Evolutionary conservation across 1,140 invertebrate genomes (phyloP).

Genomic region (Galleria mellonella): DNA sequence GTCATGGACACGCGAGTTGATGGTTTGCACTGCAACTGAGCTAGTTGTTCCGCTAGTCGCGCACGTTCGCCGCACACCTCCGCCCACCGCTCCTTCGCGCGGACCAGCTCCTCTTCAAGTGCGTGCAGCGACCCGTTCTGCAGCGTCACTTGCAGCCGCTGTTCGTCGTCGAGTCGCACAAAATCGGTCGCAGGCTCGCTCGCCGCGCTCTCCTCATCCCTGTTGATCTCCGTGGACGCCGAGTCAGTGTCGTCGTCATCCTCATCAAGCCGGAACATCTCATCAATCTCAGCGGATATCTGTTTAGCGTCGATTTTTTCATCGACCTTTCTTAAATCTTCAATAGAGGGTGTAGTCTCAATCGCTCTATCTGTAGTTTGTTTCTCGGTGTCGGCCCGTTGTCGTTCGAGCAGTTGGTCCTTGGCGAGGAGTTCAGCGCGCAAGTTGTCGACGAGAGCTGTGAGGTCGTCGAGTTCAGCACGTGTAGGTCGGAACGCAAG

Average conservation of each 20-base stretch:
- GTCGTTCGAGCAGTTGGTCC: slow-evolving; percentile 29
- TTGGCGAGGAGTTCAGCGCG: slow-evolving; percentile 35
- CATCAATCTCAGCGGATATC: slow-evolving; percentile 53
- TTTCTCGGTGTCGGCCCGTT: slow-evolving; percentile 12
- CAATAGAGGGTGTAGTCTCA: slow-evolving; percentile 32
- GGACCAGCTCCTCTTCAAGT: slow-evolving; percentile 67
- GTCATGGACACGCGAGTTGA: slow-evolving; percentile 15
- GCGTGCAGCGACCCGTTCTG: slow-evolving; percentile 56
- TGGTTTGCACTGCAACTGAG: slow-evolving; percentile 36
- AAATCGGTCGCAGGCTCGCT: slow-evolving; percentile 18
- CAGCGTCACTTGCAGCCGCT: slow-evolving; percentile 45
- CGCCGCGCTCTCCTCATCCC: slow-evolving; percentile 20
- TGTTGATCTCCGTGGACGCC: slow-evolving; percentile 43
- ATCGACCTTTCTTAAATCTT: slow-evolving; percentile 18
- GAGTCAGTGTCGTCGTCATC: slow-evolving; percentile 54
- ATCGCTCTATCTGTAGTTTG: slow-evolving; percentile 34
- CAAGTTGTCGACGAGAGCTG: slow-evolving; percentile 36
- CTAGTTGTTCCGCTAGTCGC: slow-evolving; percentile 52
- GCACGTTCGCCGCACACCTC: slow-evolving; percentile 49
- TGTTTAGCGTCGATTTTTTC: slow-evolving; percentile 37
- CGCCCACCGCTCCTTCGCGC: slow-evolving; percentile 68
- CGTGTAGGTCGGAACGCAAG: slow-evolving; percentile 59
- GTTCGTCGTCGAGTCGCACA: slow-evolving; percentile 45
- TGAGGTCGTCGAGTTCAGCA: slow-evolving; percentile 50
- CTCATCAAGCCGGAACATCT: slow-evolving; percentile 61